Evolutionary conservation across 2,113 vertebrate genomes (phyloP), one percentile per base, ranked within the genome.

Genomic region (Anseranas semipalmata): DNA sequence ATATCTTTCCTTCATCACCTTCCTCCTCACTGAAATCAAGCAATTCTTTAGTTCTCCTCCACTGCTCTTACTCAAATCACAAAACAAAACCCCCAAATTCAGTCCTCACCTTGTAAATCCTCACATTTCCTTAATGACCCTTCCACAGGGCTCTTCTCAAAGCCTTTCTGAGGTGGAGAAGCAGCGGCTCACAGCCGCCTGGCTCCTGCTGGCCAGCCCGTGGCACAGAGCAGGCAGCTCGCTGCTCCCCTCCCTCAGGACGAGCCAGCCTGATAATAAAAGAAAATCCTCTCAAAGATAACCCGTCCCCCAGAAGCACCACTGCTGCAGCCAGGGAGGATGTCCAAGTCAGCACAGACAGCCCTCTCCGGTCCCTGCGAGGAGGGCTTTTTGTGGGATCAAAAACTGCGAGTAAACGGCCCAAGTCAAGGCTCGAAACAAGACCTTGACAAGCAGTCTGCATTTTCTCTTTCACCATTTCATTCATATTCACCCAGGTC

Each of bases 291-390:
- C 35, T 58, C 0, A 2, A 18, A 58, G 30, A 27, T 7, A 48
- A 28, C 0, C 1, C 35, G 21, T 32, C 43, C 58, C 70, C 35
- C 19, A 8, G 32, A 33, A 58, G 48, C 1, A 0, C 9, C 8
- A 0, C 48, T n/a, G 15, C 56, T 28, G 18, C 27, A 9, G 52
- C 30, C 35, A 10, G 35, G 33, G 46, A 53, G 58, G 68, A 17
- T 15, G 60, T 32, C 35, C 50, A 12, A 27, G 50, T 24, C 50
- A 52, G 50, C 7, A 24, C 12, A 9, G 62, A 28, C 43, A 68
- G 32, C 43, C 35, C 24, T 22, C 50, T 22, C 50, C 20, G 5
- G 33, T 15, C 50, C 32, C 32, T 7, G 52, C 25, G 46, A 71
- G 33, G 25, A 43, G 39, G 30, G 46, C 30, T 67, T 66, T 35